Conservation (phyloP, 2,797 vertebrate species). For the Fratercula arctica region DNA sequence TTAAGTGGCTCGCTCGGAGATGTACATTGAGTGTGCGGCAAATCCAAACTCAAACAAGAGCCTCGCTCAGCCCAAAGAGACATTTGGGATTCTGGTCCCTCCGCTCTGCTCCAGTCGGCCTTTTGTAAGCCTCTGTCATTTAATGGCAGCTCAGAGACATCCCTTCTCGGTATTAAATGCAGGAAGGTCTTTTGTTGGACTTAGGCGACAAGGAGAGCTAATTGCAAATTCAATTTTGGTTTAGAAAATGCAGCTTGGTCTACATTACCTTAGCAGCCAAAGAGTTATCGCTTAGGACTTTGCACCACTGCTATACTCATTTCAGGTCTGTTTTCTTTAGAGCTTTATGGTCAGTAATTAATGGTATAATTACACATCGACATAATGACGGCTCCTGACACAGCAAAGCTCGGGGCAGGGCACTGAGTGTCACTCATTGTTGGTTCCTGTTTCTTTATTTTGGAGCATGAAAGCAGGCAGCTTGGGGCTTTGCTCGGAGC, state of each 20-base stretch:
- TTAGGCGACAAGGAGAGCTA: constrained; percentile 15
- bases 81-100: constrained; percentile 64
- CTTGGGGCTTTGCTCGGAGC: not conserved
- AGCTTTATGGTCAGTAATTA: constrained; percentile 67
- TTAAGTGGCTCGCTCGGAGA: constrained; percentile 58
- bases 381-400: constrained; percentile 50
- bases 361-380: constrained; percentile 28
- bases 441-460: constrained; percentile 15
- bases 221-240: constrained; percentile 40
- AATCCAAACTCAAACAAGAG: constrained; percentile 69
- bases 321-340: constrained; percentile 63
- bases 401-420: not conserved
- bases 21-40: constrained; percentile 61
- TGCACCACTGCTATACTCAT: not conserved
- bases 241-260: constrained; percentile 13
- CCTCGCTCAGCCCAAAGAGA: constrained; percentile 31
- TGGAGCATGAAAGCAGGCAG: not conserved
- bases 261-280: constrained; percentile 41
- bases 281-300: constrained; percentile 52
- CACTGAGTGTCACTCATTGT: not conserved
- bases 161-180: constrained; percentile 15
- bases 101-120: constrained; percentile 36
- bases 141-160: constrained; percentile 57
- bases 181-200: constrained; percentile 25
- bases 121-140: constrained; percentile 12